A percentile compares a stretch with the other conserved stretches of the same genome.
phyloP scores from a whole-genome alignment of 2,797 vertebrate species.

The Pseudochromis fuscus region DNA sequence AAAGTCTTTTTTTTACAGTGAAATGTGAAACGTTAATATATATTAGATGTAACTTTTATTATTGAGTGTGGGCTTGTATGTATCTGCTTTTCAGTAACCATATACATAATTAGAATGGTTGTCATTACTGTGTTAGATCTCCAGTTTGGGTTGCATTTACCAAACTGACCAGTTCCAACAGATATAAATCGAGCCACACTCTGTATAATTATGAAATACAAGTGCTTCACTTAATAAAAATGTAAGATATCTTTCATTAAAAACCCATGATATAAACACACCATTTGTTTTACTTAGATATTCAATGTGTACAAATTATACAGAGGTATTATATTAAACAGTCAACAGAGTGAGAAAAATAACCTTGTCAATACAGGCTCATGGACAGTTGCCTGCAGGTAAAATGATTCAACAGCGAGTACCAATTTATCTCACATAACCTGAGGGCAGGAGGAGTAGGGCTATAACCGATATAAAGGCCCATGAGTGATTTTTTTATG shows the following conservation, averaged over 20 bases:
- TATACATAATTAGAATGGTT: too few species aligned
- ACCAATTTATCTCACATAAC: constrained; percentile 30
- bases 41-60: too few species aligned
- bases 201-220: constrained; percentile 8
- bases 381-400: constrained; percentile 13
- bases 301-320: constrained; percentile 2
- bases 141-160: too few species aligned
- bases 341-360: not conserved
- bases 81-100: not conserved
- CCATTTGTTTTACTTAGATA: constrained; percentile 9
- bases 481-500: not conserved
- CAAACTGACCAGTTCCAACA: not conserved
- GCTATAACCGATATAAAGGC: constrained; percentile 8
- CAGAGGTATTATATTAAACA: constrained; percentile 12
- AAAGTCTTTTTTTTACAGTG: too few species aligned
- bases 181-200: not conserved
- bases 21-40: too few species aligned
- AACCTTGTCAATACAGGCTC: constrained; percentile 25
- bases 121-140: too few species aligned
- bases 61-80: too few species aligned
- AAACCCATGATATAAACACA: not conserved
- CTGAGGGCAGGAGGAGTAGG: constrained; percentile 18
- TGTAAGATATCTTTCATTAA: too few species aligned
- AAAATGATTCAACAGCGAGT: constrained; percentile 31
- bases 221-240: not conserved